phyloP scores from a whole-genome alignment of 2,888 invertebrate species.

The Metalampra italica region DNA sequence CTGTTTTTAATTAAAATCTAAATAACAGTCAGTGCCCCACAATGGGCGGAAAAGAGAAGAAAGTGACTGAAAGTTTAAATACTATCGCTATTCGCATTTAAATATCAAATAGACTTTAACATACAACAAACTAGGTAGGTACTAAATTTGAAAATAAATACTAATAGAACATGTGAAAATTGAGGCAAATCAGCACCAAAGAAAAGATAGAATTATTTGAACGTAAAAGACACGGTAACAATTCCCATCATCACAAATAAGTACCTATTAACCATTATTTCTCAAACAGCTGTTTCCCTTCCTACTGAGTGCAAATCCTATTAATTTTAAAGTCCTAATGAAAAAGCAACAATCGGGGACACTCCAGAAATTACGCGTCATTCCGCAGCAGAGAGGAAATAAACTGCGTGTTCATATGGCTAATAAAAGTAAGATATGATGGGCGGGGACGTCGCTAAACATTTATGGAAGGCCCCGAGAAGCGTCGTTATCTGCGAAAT shows the following conservation, averaged over 20 bases:
- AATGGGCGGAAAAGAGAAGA: too few relatives aligned
- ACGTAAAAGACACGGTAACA: too few relatives aligned
- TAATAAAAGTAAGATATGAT: conserved; percentile 31
- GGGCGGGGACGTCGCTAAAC: conserved; percentile 26
- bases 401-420: conserved; percentile 18
- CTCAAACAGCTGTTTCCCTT: neutral
- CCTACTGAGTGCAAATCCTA: neutral
- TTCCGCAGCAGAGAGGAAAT: conserved; percentile 17
- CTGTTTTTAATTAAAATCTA: too few relatives aligned
- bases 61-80: too few relatives aligned
- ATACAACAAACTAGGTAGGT: too few relatives aligned
- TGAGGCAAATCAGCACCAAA: too few relatives aligned
- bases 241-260: neutral
- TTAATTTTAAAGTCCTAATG: conserved; percentile 10
- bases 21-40: too few relatives aligned
- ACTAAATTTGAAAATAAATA: too few relatives aligned
- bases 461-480: conserved; percentile 24
- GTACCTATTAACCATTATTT: neutral
- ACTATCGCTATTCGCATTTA: too few relatives aligned
- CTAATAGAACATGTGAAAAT: too few relatives aligned
- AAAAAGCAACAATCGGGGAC: conserved; percentile 15
- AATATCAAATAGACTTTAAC: too few relatives aligned
- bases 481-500: conserved; percentile 12
- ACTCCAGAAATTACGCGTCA: conserved; percentile 20
- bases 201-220: too few relatives aligned